phyloP scores from a whole-genome alignment of 2,797 vertebrate genomes.

The Mus minutoides region DNA sequence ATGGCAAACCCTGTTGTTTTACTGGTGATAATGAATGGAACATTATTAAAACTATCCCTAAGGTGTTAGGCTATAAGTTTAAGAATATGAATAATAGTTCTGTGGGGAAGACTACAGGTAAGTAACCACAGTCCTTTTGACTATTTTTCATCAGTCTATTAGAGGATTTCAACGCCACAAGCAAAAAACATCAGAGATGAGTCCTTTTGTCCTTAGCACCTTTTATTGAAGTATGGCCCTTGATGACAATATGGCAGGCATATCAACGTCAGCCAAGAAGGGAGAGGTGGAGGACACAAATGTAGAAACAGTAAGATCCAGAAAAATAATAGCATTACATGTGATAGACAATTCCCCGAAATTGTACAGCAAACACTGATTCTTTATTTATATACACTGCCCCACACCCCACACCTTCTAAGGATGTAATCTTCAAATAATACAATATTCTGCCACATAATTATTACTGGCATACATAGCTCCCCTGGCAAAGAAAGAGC shows the following conservation, averaged over 20 bases:
- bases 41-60: not conserved
- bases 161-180: not conserved
- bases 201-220: slow-evolving; percentile 77
- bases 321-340: slow-evolving; percentile 75
- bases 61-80: slow-evolving; percentile 26
- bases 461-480: slow-evolving; percentile 68
- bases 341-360: slow-evolving; percentile 59
- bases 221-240: slow-evolving; percentile 79
- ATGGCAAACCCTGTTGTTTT: not conserved
- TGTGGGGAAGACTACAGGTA: not conserved
- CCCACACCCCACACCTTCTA: slow-evolving; percentile 63
- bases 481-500: slow-evolving; percentile 62
- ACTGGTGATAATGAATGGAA: slow-evolving; percentile 22
- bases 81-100: not conserved
- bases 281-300: slow-evolving; percentile 77
- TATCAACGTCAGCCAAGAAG: slow-evolving; percentile 64
- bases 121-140: slow-evolving; percentile 30
- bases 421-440: slow-evolving; percentile 75
- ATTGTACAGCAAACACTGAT: slow-evolving; percentile 70
- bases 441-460: slow-evolving; percentile 72
- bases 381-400: slow-evolving; percentile 70
- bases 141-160: slow-evolving; percentile 49
- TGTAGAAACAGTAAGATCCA: slow-evolving; percentile 68
- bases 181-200: slow-evolving; percentile 60
- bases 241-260: slow-evolving; percentile 73